Base-by-base conservation (phyloP, 1,140 invertebrate species). In the Bombus superbus region DNA sequence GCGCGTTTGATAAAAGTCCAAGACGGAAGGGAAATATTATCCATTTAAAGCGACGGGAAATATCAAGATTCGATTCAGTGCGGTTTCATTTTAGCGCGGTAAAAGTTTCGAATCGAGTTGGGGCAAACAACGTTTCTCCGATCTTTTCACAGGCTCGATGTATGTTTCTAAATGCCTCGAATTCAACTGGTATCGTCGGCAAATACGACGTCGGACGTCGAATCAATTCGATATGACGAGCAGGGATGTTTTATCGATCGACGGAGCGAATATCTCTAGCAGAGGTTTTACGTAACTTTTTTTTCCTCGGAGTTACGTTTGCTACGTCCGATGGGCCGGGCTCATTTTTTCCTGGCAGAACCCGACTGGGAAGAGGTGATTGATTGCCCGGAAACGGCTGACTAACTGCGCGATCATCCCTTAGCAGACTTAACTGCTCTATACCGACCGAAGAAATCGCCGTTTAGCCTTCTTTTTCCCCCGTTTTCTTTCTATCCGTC, bases 361-460 rank as follows among this genome's bases (percentile, higher is more conserved):
- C 53, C 71, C 62, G 35, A 71, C 78, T 22, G 47, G 22, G 69
- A 73, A 72, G 28, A 53, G 40, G 69, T 87, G 88, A 89, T 87
- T 89, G 88, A 90, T 90, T 73, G 57, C 57, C 40, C 47, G 80
- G 66, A 89, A 89, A 89, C 47, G 83, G 85, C 89, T 90, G 88
- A 90, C 86, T 89, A 90, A 88, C 86, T 73, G 64, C n/a, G n/a
- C 57, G 74, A 85, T 83, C 88, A 88, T 89, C 71, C 42, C 78
- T 87, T 81, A 87, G 64, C 72, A 10, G 25, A 81, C 47, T 86
- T 73, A 81, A 85, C 78, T 35, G 44, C 38, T 32, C 47, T 47
- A 84, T 10, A 68, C 47, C 32, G 44, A 25, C 79, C 1, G 18
- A 59, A 72, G 40, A 6, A 72, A 47, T 59, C n/a, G 38, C 15